phyloP scores from a whole-genome alignment of 1,140 invertebrate genomes.

The Achroia grisella region DNA sequence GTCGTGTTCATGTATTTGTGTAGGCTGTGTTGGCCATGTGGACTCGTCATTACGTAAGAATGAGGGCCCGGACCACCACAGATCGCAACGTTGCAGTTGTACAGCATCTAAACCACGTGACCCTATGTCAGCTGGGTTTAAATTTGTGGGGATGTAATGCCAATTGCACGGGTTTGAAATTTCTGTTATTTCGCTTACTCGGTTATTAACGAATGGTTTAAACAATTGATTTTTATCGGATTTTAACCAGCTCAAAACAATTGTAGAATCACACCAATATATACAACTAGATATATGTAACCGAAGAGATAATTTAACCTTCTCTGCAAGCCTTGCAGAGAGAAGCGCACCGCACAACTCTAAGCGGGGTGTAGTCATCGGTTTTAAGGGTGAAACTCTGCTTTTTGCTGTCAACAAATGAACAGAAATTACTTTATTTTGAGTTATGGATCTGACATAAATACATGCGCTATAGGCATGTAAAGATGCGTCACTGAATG shows the following conservation, averaged over 20 bases:
- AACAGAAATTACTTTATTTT: neutral
- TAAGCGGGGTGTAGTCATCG: slow-evolving; percentile 2
- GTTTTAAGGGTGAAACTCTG: slow-evolving; percentile 4
- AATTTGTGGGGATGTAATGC: slow-evolving; percentile 27
- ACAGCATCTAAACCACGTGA: slow-evolving; percentile 41
- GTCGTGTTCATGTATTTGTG: neutral
- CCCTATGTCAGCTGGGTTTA: slow-evolving; percentile 59
- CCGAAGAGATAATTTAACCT: neutral
- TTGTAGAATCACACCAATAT: slow-evolving; percentile 1
- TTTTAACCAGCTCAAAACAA: slow-evolving; percentile 9
- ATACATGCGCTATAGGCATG: slow-evolving; percentile 35
- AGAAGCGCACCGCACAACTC: slow-evolving; percentile 6
- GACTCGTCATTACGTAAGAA: slow-evolving; percentile 6
- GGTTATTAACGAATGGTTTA: slow-evolving; percentile 5
- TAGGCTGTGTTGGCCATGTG: slow-evolving; percentile 3
- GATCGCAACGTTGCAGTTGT: slow-evolving; percentile 19
- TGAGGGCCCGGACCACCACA: slow-evolving; percentile 51
- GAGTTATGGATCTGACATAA: slow-evolving; percentile 30
- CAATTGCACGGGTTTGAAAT: slow-evolving; percentile 39
- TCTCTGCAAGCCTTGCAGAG: neutral
- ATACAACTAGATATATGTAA: neutral
- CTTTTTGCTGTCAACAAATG: slow-evolving; percentile 5
- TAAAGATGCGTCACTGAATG: slow-evolving; percentile 14
- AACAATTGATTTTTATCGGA: slow-evolving; percentile 2
- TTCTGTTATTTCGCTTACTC: slow-evolving; percentile 21